Evolutionary conservation across 2,113 vertebrate genomes (phyloP).

Genomic region (Tachycineta bicolor): DNA sequence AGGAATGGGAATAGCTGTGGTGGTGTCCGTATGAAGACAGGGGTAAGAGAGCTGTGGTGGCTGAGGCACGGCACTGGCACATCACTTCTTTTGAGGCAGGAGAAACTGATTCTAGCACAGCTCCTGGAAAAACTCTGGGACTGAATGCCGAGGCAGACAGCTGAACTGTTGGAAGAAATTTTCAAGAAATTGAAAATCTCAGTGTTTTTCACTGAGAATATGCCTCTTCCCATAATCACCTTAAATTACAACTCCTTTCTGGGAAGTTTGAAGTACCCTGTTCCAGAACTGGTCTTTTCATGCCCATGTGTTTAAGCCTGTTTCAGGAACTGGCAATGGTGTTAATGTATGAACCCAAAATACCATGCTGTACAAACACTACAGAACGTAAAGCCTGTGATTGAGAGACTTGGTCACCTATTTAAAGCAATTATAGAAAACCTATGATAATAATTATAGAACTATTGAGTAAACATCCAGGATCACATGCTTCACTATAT

Average conservation of each 20-base stretch:
- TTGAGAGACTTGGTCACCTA: conserved; percentile 22
- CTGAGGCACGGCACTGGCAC: neutral
- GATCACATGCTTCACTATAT: neutral
- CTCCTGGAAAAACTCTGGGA: neutral
- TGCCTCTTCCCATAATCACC: neutral
- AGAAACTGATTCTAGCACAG: neutral
- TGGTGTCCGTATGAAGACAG: neutral
- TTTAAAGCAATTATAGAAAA: conserved; percentile 44
- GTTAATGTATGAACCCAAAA: neutral
- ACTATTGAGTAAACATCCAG: conserved; percentile 18
- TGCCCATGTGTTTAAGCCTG: neutral
- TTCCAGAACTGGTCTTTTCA: neutral
- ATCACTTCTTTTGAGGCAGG: neutral
- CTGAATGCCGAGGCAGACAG: neutral
- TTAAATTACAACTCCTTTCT: neutral
- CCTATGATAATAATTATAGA: conserved; percentile 21
- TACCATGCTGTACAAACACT: neutral
- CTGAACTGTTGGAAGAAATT: neutral
- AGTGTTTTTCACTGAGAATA: neutral
- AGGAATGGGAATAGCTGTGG: neutral
- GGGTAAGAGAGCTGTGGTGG: neutral
- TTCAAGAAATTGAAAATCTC: neutral
- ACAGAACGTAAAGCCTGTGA: neutral
- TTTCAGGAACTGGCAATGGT: neutral
- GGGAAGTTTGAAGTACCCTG: neutral